Percentiles rank a stretch among this genome's conserved stretches.
phyloP scores from a whole-genome alignment of 2,797 vertebrate species.

The Aselliscus stoliczkanus region DNA sequence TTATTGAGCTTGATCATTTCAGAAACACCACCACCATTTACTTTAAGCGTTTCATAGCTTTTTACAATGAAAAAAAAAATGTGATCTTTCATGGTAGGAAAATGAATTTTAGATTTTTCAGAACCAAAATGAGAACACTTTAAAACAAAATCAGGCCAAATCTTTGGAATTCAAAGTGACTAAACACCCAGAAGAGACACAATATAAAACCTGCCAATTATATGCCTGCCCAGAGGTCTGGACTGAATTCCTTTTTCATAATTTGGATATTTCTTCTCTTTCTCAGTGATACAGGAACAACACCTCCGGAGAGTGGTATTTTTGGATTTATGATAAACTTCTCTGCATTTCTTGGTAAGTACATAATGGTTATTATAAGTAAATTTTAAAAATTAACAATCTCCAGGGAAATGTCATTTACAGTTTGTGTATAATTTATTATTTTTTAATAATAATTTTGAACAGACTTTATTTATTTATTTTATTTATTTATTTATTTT shows the following conservation, averaged over 20 bases:
- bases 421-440: not conserved
- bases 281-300: constrained; percentile 90
- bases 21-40: not conserved
- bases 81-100: not conserved
- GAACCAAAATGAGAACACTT: not conserved
- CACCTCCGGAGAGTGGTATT: constrained; percentile 93
- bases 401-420: not conserved
- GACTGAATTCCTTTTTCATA: constrained; percentile 20
- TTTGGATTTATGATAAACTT: constrained; percentile 96
- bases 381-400: not conserved
- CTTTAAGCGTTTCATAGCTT: not conserved
- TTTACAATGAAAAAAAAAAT: not conserved
- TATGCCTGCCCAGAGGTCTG: not conserved
- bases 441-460: too few species aligned
- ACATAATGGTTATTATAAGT: not conserved
- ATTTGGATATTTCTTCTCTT: constrained; percentile 49
- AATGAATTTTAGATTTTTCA: constrained; percentile 11
- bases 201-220: not conserved
- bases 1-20: not conserved
- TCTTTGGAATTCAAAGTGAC: not conserved
- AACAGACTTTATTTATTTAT: too few species aligned
- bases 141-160: not conserved
- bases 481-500: too few species aligned
- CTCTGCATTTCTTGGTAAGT: constrained; percentile 91
- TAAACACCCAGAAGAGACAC: not conserved